Conservation (phyloP, 2,113 vertebrate species). For the Stigmatopora nigra region DNA sequence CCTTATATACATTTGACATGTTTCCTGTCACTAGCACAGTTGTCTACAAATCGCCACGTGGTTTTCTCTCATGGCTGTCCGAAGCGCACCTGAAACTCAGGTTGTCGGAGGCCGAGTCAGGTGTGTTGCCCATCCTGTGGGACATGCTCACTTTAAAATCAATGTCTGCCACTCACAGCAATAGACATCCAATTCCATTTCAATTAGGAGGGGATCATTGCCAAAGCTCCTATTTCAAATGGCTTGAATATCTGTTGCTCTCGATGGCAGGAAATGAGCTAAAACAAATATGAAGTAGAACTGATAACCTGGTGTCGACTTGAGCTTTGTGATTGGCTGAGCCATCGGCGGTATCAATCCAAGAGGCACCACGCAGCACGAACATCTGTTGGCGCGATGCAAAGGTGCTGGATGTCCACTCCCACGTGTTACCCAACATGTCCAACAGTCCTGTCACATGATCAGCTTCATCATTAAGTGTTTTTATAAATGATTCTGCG, state of each 20-base stretch:
- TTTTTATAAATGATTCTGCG: no score
- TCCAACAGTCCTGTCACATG: constrained; percentile 78
- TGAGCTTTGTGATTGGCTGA: constrained; percentile 87
- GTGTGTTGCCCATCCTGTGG: constrained; percentile 92
- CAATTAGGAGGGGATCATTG: no score
- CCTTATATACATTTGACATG: no score
- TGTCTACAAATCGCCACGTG: constrained; percentile 64
- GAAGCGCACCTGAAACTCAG: constrained; percentile 88
- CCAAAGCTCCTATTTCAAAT: no score
- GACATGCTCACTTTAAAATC: neutral
- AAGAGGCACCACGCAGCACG: constrained; percentile 84
- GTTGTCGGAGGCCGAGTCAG: constrained; percentile 93
- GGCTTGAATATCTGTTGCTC: no score
- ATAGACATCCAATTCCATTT: no score
- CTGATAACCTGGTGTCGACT: constrained; percentile 81
- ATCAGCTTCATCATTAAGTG: neutral
- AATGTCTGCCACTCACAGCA: no score
- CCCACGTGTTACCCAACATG: constrained; percentile 93
- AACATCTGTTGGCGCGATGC: constrained; percentile 56
- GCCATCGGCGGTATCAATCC: constrained; percentile 89
- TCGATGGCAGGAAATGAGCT: neutral
- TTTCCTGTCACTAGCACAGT: no score
- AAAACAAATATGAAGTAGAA: neutral
- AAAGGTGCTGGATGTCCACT: constrained; percentile 79
- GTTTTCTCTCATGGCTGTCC: constrained; percentile 22